Evolutionary conservation across 2,797 vertebrate species (phyloP).

Genomic region (Staurois parvus): DNA sequence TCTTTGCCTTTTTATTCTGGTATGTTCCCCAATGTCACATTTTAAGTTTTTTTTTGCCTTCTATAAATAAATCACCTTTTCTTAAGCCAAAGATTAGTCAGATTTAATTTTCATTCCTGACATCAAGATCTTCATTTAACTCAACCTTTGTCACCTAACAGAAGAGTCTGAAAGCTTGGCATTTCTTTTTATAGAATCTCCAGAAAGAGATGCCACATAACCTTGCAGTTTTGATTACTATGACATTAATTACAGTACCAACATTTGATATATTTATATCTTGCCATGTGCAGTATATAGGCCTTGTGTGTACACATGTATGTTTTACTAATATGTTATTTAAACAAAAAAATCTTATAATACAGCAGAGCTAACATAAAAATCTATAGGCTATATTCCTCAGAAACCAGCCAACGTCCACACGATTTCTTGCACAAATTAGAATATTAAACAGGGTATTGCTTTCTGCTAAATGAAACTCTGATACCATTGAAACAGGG

Average conservation of each 20-base stretch:
- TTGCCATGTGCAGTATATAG: no score
- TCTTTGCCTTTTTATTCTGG: not conserved
- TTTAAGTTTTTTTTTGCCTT: conserved; percentile 10
- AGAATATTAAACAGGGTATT: no score
- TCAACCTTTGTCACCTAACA: conserved; percentile 29
- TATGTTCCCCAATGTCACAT: conserved; percentile 26
- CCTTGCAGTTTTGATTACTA: conserved; percentile 35
- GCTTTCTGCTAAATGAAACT: no score
- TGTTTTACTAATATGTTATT: no score
- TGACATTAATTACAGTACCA: conserved; percentile 19
- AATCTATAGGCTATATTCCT: no score
- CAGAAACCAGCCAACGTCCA: no score
- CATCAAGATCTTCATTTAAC: conserved; percentile 47
- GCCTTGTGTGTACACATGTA: no score
- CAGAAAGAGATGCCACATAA: not conserved
- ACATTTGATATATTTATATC: no score
- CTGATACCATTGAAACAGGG: no score
- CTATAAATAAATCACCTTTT: conserved; percentile 52
- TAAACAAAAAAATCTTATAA: no score
- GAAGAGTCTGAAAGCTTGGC: conserved; percentile 16
- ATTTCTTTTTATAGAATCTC: conserved; percentile 38
- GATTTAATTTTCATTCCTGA: conserved; percentile 34
- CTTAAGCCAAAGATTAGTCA: conserved; percentile 52
- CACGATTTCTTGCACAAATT: no score
- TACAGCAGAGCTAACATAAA: no score